Base-by-base conservation (phyloP, 2,113 vertebrate species). In the Laticauda laticaudata region DNA sequence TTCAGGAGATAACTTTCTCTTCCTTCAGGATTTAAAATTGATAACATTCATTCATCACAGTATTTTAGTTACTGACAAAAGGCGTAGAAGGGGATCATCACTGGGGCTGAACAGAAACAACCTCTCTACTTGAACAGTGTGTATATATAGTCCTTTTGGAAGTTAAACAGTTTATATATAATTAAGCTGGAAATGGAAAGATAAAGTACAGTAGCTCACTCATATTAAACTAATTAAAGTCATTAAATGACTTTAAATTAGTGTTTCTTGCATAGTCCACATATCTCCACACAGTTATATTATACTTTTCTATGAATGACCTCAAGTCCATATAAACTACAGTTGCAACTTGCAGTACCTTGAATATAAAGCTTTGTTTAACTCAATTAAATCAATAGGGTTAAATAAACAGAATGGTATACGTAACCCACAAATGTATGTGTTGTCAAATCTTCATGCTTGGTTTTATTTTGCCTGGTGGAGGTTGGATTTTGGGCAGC, bases 341-440 rank as follows among this genome's bases (percentile, higher is more conserved):
- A 89, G 39, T 39, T 90, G 18, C 14, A 87, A 64, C 88, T 55
- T 86, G 56, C 69, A 15, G 39, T 23, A 18, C 75, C 55, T 5
- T 91, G 91, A 29, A 55, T 39, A 55, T 0, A 29, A 4, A 3
- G 81, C 89, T n/a, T 57, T 81, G 90, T 12, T 69, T 93, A 81
- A 75, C 43, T 39, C 2, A 0, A 20, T 90, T 89, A 54, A 54
- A 8, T 87, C 24, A 45, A 1, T 29, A 54, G 55, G 26, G 3
- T 92, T 20, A 87, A 93, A 95, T 56, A 90, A 21, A 89, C 51
- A 89, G 6, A 24, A 15, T 39, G 39, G 89, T 94, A 90, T 75
- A 89, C 51, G 43, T 88, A 90, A 59, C 57, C 21, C 88, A 87
- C 86, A 92, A 75, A 64, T 69, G 86, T 92, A 61, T 69, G 64